phyloP scores from a whole-genome alignment of 1,140 invertebrate species.

The Arion vulgaris region DNA sequence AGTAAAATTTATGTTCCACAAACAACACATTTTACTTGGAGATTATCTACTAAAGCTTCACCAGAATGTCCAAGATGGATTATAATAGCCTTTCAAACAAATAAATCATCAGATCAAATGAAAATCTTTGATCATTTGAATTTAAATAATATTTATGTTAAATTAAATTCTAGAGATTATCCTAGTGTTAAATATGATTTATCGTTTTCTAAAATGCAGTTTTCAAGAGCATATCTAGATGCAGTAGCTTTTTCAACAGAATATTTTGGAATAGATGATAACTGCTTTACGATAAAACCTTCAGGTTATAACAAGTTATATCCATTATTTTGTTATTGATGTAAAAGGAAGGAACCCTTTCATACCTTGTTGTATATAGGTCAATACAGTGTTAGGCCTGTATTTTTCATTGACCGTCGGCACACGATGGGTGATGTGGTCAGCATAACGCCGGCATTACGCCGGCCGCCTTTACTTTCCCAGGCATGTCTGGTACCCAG shows the following conservation, averaged over 20 bases:
- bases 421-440: too few species aligned
- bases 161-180: slow-evolving; percentile 5
- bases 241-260: neutral
- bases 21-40: neutral
- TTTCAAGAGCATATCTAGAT: neutral
- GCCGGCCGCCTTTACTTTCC: too few species aligned
- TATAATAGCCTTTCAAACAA: slow-evolving; percentile 7
- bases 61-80: slow-evolving; percentile 2
- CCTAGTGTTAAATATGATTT: neutral
- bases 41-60: neutral
- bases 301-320: neutral
- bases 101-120: neutral
- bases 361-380: too few species aligned
- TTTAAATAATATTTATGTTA: neutral
- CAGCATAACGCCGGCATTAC: too few species aligned
- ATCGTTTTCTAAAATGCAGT: neutral
- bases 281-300: neutral
- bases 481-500: too few species aligned
- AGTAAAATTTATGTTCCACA: neutral
- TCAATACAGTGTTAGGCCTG: too few species aligned
- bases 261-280: neutral
- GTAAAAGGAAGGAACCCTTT: too few species aligned
- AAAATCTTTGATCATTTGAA: neutral
- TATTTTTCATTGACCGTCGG: too few species aligned
- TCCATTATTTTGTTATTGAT: neutral